phyloP scores from a whole-genome alignment of 2,113 vertebrate genomes.

The Barbus barbus region DNA sequence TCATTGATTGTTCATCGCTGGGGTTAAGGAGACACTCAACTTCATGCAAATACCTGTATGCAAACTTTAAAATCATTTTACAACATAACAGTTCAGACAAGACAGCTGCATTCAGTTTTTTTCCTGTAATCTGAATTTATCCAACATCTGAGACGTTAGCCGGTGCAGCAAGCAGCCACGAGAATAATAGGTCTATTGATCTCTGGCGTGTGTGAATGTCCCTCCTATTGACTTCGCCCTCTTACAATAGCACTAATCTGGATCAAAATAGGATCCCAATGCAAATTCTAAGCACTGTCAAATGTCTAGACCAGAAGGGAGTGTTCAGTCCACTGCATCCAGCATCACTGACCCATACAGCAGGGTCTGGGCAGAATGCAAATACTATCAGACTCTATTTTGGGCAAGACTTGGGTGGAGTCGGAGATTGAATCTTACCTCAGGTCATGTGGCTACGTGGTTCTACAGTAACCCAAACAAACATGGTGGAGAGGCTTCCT shows the following conservation, averaged over 20 bases:
- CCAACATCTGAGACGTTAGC: slow-evolving; percentile 43
- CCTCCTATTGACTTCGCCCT: slow-evolving; percentile 55
- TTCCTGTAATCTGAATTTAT: slow-evolving; percentile 50
- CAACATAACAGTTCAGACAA: slow-evolving; percentile 23
- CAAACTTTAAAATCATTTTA: slow-evolving; percentile 47
- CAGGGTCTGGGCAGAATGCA: slow-evolving; percentile 36
- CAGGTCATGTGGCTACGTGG: slow-evolving; percentile 33
- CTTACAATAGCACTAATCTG: slow-evolving; percentile 55
- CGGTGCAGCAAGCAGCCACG: slow-evolving; percentile 26
- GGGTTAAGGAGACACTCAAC: neutral
- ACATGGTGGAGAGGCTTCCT: slow-evolving; percentile 57
- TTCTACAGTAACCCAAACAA: slow-evolving; percentile 52
- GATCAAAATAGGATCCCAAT: slow-evolving; percentile 54
- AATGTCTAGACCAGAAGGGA: slow-evolving; percentile 39
- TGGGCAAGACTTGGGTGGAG: slow-evolving; percentile 42
- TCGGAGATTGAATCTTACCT: slow-evolving; percentile 50
- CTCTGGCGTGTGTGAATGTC: slow-evolving; percentile 46
- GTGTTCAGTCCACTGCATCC: neutral
- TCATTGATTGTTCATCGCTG: slow-evolving; percentile 35
- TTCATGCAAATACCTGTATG: slow-evolving; percentile 41
- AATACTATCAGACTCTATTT: slow-evolving; percentile 41
- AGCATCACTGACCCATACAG: slow-evolving; percentile 39
- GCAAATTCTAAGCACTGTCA: slow-evolving; percentile 56
- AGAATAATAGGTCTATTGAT: slow-evolving; percentile 64
- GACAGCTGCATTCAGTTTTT: slow-evolving; percentile 37